Percentiles rank a stretch among this genome's conserved stretches.
Conservation (phyloP, 2,888 invertebrate genomes). For the Eilema sororculum region DNA sequence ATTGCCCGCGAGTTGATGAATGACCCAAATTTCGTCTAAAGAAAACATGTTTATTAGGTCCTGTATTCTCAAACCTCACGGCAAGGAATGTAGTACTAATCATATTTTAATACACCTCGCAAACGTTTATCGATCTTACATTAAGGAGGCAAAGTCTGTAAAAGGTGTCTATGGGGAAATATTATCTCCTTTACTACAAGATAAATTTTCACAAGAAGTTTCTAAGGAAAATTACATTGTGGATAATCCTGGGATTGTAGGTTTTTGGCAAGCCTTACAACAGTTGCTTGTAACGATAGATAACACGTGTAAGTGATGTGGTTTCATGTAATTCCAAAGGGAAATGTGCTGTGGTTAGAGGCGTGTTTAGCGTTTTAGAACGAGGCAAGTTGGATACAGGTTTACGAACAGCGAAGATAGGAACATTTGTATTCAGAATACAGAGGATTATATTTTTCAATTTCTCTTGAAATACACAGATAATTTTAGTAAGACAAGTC, state of each 20-base stretch:
- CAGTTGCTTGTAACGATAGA: constrained; percentile 17
- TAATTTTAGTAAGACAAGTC: no score
- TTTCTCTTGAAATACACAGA: no score
- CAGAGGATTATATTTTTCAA: not conserved
- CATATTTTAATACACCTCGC: constrained; percentile 33
- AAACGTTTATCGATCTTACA: constrained; percentile 41
- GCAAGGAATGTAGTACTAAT: constrained; percentile 18
- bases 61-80: not conserved
- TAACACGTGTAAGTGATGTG: constrained; percentile 32
- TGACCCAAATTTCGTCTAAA: not conserved
- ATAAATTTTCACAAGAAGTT: constrained; percentile 19
- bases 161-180: constrained; percentile 18
- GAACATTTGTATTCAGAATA: not conserved
- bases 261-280: constrained; percentile 19
- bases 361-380: constrained; percentile 1
- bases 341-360: not conserved
- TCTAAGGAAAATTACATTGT: constrained; percentile 6
- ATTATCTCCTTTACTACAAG: constrained; percentile 27
- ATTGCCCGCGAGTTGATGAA: no score
- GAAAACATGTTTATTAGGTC: not conserved
- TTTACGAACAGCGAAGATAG: not conserved
- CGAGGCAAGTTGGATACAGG: not conserved
- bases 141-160: constrained; percentile 15
- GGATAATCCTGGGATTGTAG: constrained; percentile 38
- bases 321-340: not conserved